Evolutionary conservation across 2,113 vertebrate genomes (phyloP).

Genomic region (Tupaia tana): DNA sequence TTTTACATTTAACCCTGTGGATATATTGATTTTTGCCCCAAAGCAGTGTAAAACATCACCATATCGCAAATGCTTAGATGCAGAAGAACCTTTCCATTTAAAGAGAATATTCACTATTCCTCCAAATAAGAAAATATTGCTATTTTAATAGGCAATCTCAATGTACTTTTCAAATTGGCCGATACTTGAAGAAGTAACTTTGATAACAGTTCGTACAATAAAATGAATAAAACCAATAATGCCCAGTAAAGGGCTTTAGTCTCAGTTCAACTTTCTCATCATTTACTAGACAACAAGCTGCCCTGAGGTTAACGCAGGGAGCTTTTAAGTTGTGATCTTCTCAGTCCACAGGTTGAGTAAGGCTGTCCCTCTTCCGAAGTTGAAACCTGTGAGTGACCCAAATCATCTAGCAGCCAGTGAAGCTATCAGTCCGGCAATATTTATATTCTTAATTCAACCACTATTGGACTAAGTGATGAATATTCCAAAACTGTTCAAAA

Average conservation of each 20-base stretch:
- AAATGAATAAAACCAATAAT: background rate
- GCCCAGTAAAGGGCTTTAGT: background rate
- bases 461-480: background rate
- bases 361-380: background rate
- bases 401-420: background rate
- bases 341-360: too few species aligned
- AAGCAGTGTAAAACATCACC: background rate
- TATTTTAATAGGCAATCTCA: background rate
- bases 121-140: constrained; percentile 14
- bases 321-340: background rate
- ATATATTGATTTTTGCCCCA: constrained; percentile 1
- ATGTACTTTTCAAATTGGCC: background rate
- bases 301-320: background rate
- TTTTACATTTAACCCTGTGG: background rate
- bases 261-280: background rate
- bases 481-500: background rate
- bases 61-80: background rate
- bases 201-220: background rate
- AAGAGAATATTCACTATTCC: background rate
- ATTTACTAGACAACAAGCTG: background rate
- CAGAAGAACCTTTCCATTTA: background rate
- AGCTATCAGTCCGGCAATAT: background rate
- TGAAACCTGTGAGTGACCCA: background rate
- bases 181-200: background rate
- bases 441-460: background rate